Base-by-base conservation (phyloP, 2,113 vertebrate species). In the Ciconia maguari region DNA sequence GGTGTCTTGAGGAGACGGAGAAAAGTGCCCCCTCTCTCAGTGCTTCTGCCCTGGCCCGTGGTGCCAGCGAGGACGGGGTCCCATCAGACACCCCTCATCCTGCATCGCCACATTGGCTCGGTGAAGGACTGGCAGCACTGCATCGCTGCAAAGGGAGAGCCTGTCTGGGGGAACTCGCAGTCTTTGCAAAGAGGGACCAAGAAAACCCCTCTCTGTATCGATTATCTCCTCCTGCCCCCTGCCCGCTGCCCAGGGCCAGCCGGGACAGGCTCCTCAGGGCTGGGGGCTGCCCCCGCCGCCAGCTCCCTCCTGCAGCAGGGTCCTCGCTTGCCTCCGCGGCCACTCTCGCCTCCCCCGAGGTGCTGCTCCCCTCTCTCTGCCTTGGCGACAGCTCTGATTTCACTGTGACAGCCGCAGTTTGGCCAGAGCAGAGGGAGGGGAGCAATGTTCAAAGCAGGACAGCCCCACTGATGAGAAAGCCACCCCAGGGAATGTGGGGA, bases 381-480 rank as follows among this genome's bases (percentile, higher is more conserved):
- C 27, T 9, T 80, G 92, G 44, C 11, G 82, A 69, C 78, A 85
- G 82, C 78, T 87, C 76, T 87, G 89, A 52, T 13, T 64, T 60
- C 77, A 65, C 81, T 1, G 24, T 72, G 83, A 82, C 90, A 91
- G 71, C 46, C 14, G 29, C 83, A 52, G 69, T 38, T 79, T 38
- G 84, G 91, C 94, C 93, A 82, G 83, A 92, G 74, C 69, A 91
- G 61, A 68, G 91, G 44, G 36, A 92, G 49, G 30, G 55, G 57
- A 77, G 70, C 36, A 54, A 38, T 54, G 70, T 32, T 89, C 61
- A 42, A 27, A 49, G 62, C 42, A 76, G 84, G 72, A 62, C 51
- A 66, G 42, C 65, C 90, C 58, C 66, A 60, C 21, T 0, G 8
- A 51, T 38, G 81, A 75, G 34, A 87, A 83, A 75, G 49, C 27